Evolutionary conservation across 30 jellyfish, hydroid and myxozoan species (phyloP), one percentile per base, ranked within the genome.

Genomic region (Nemopilema nomurai): DNA sequence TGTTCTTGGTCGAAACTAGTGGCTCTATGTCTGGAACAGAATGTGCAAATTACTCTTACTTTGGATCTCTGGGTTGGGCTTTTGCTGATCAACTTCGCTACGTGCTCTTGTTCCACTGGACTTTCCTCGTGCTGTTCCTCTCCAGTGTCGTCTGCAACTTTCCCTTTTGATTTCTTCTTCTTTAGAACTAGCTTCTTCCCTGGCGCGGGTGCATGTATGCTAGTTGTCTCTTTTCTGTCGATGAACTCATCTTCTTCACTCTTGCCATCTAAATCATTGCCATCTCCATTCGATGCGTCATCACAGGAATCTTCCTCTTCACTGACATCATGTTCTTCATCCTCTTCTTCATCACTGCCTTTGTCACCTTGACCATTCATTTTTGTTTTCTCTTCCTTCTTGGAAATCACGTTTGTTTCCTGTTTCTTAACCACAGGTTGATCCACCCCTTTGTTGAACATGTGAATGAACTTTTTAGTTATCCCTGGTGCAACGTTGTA

Each of bases 121-220:
- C n/a, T n/a, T 27, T 77, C 74, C 7, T 76, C 83, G 62, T 41
- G 32, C 1, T 66, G 17, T 18, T 51, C 83, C 32, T 85, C 83
- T 71, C n/a, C n/a, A n/a, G n/a, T n/a, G n/a, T n/a, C n/a, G n/a
- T 65, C 73, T 13, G 57, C 57, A 3, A 13, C 57, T 6, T 41
- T 41, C 57, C 62, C 80, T 32, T 57, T 86, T 30, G 89, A 49
- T 80, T 86, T 86, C 74, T 86, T 86, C 74, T 85, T 66, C 67
- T 78, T 86, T 22, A 86, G 49, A 1, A 86, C 95, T 26, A 86
- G 51, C 74, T 69, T 86, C 86, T 86, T 86, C 29, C 95, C 89
- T 25, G 95, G 85, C 24, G 89, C 8, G n/a, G 82, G 85, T 27
- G 88, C 53, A 22, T 84, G 62, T 19, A 70, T 84, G 23, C 74